Conservation (phyloP, 2,888 invertebrate genomes). For the Dugesia japonica region DNA sequence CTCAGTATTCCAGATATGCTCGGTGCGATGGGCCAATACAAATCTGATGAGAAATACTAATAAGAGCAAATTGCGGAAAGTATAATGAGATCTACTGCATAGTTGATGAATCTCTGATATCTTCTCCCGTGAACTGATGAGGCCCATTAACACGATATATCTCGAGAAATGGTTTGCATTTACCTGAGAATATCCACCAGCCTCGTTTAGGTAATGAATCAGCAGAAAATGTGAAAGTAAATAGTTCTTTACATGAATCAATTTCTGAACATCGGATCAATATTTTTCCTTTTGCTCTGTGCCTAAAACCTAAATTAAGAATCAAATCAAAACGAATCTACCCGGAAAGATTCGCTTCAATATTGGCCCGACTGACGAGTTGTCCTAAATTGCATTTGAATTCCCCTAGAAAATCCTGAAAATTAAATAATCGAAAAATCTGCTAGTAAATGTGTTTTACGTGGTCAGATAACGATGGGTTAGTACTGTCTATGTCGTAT, state of each 20-base stretch:
- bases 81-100: neutral
- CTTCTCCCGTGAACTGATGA: neutral
- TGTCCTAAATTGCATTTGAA: conserved; percentile 52
- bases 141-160: conserved; percentile 38
- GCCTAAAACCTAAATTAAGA: no score
- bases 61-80: neutral
- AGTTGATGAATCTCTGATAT: neutral
- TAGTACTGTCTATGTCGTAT: conserved; percentile 43
- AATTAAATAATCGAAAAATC: neutral
- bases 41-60: conserved; percentile 49
- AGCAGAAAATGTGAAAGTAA: conserved; percentile 52
- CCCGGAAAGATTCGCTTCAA: neutral
- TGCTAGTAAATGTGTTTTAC: conserved; percentile 37
- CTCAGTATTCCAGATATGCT: conserved; percentile 51
- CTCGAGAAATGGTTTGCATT: conserved; percentile 46
- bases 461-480: conserved; percentile 41
- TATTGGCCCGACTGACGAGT: conserved; percentile 44
- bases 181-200: conserved; percentile 44
- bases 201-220: conserved; percentile 48
- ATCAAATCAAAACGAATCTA: no score
- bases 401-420: conserved; percentile 49
- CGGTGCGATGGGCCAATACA: conserved; percentile 52
- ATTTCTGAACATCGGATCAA: conserved; percentile 40
- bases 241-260: conserved; percentile 51
- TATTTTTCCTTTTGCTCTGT: neutral